Conservation (phyloP, 1,140 invertebrate species). For the Coenobita brevimanus region DNA sequence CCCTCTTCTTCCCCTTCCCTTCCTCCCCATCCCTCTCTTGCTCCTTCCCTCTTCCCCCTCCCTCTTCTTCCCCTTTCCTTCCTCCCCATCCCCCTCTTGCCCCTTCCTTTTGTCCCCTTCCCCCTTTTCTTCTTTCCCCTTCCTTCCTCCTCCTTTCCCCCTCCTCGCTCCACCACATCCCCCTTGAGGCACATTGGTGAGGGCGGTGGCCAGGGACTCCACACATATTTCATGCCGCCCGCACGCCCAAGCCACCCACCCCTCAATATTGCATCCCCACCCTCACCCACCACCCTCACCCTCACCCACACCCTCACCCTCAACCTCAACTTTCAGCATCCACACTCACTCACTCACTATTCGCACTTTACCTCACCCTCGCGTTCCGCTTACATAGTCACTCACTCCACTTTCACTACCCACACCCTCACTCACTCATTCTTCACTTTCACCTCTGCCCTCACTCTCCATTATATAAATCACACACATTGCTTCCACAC, state of each 20-base stretch:
- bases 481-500: too few relatives aligned
- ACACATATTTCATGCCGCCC: slow-evolving; percentile 56
- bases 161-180: not conserved
- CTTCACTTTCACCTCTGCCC: too few relatives aligned
- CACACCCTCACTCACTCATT: slow-evolving; percentile 8
- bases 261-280: slow-evolving; percentile 56
- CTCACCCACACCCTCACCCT: not conserved
- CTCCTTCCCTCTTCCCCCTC: too few relatives aligned
- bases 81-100: too few relatives aligned
- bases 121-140: too few relatives aligned
- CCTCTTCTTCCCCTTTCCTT: too few relatives aligned
- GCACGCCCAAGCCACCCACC: slow-evolving; percentile 27
- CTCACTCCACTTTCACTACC: not conserved
- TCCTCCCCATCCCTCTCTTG: too few relatives aligned
- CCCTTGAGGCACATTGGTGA: slow-evolving; percentile 60
- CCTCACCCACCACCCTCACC: not conserved
- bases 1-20: too few relatives aligned
- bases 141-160: not conserved
- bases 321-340: not conserved
- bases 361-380: not conserved
- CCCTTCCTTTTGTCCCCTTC: too few relatives aligned
- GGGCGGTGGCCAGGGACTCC: slow-evolving; percentile 39
- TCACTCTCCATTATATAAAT: too few relatives aligned
- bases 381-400: not conserved
- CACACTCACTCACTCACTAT: not conserved